phyloP scores from a whole-genome alignment of 2,888 invertebrate genomes.

The Danaus chrysippus region DNA sequence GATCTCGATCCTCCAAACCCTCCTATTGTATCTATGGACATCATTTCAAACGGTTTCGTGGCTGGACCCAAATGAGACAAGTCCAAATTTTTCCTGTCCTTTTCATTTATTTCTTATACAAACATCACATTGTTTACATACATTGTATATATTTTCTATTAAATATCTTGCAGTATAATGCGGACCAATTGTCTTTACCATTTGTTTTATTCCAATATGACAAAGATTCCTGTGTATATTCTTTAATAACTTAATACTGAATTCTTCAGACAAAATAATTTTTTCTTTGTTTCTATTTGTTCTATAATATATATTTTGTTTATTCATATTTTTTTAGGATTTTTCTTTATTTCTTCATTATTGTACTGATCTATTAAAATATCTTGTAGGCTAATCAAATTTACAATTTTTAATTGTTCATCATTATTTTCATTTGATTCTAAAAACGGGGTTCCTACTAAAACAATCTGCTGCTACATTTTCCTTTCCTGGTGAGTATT shows the following conservation, averaged over 20 bases:
- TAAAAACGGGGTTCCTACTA: conserved; percentile 35
- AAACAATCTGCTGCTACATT: conserved; percentile 33
- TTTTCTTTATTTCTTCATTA: conserved; percentile 25
- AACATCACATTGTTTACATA: conserved; percentile 19
- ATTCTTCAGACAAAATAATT: conserved; percentile 28
- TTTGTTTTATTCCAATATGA: conserved; percentile 27
- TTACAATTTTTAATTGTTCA: conserved; percentile 33
- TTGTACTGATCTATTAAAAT: conserved; percentile 29
- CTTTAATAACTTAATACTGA: conserved; percentile 25
- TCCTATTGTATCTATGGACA: conserved; percentile 34
- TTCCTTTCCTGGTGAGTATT: conserved; percentile 30
- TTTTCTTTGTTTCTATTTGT: conserved; percentile 23
- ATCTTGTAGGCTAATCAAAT: conserved; percentile 34
- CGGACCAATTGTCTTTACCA: conserved; percentile 17
- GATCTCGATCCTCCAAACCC: conserved; percentile 34
- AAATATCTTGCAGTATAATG: conserved; percentile 22
- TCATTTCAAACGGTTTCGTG: conserved; percentile 30
- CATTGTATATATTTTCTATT: conserved; percentile 20
- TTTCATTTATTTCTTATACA: conserved; percentile 19
- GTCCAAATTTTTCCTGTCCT: conserved; percentile 22
- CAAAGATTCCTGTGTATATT: conserved; percentile 17
- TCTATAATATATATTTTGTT: conserved; percentile 25
- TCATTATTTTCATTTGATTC: conserved; percentile 29
- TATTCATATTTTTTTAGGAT: conserved; percentile 23
- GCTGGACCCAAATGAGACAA: conserved; percentile 33